phyloP scores from a whole-genome alignment of 2,113 vertebrate genomes.

The Nanorana parkeri region DNA sequence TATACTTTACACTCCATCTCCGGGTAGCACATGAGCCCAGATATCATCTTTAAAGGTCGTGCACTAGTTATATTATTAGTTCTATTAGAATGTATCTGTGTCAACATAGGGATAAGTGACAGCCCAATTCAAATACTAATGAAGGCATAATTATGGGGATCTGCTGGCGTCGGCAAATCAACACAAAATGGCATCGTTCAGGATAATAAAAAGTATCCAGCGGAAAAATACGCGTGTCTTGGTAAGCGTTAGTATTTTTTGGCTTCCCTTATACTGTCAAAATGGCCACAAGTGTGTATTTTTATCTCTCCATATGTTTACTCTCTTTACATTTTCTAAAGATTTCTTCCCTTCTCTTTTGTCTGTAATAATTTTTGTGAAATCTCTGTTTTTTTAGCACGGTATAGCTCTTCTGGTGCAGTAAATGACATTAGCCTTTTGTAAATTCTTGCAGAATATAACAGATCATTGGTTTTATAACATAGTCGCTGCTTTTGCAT shows the following conservation, averaged over 20 bases:
- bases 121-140: slow-evolving; percentile 23
- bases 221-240: slow-evolving; percentile 12
- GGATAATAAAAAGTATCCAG: slow-evolving; percentile 33
- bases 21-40: too few relatives aligned
- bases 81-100: slow-evolving; percentile 40
- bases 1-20: too few relatives aligned
- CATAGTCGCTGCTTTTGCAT: slow-evolving; percentile 90
- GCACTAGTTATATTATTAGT: slow-evolving; percentile 18
- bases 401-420: slow-evolving; percentile 83
- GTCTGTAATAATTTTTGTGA: slow-evolving; percentile 73
- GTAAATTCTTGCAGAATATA: slow-evolving; percentile 91
- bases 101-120: slow-evolving; percentile 43
- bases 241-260: background rate
- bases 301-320: slow-evolving; percentile 45
- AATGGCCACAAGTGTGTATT: slow-evolving; percentile 26
- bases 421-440: slow-evolving; percentile 91
- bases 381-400: slow-evolving; percentile 77
- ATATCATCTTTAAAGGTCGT: slow-evolving; percentile 38
- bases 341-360: slow-evolving; percentile 66
- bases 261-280: slow-evolving; percentile 14
- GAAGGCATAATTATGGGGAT: slow-evolving; percentile 39
- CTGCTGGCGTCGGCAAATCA: slow-evolving; percentile 43
- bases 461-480: slow-evolving; percentile 93
- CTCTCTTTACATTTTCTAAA: slow-evolving; percentile 59
- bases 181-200: slow-evolving; percentile 30